Evolutionary conservation across 2,113 vertebrate species (phyloP).

Genomic region (Dasypus novemcinctus): DNA sequence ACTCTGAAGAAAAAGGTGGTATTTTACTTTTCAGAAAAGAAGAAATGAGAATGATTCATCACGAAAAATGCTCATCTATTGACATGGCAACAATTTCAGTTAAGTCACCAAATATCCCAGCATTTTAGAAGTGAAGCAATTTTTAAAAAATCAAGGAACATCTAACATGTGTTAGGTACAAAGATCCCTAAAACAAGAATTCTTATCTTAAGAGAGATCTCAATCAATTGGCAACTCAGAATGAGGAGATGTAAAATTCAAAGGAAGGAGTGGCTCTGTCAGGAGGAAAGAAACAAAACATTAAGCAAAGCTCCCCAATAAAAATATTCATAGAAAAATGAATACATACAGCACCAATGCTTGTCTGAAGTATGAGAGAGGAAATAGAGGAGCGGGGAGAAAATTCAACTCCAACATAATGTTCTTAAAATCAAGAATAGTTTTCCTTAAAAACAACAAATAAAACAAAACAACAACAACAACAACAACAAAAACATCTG

Average conservation of each 20-base stretch:
- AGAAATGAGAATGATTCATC: not conserved
- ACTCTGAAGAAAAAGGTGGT: not conserved
- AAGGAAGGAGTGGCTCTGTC: not conserved
- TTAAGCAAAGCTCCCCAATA: not conserved
- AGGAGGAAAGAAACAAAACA: not conserved
- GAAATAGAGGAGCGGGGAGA: not conserved
- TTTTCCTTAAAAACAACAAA: conserved; percentile 47
- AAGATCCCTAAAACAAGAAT: not conserved
- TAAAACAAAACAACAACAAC: not conserved
- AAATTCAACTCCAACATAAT: conserved; percentile 6
- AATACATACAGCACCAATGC: not conserved
- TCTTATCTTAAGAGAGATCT: not conserved
- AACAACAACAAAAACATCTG: not conserved
- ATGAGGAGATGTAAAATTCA: not conserved
- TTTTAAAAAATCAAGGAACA: not conserved
- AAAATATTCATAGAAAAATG: conserved; percentile 49
- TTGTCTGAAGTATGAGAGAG: not conserved
- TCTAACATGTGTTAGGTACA: not conserved
- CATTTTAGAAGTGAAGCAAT: conserved; percentile 27
- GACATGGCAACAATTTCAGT: not conserved
- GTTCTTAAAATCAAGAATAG: not conserved
- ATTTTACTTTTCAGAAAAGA: not conserved
- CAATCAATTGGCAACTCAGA: not conserved
- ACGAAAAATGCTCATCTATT: not conserved
- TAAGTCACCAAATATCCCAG: conserved; percentile 3